phyloP scores from a whole-genome alignment of 2,113 vertebrate genomes.

The Cottus gobio region DNA sequence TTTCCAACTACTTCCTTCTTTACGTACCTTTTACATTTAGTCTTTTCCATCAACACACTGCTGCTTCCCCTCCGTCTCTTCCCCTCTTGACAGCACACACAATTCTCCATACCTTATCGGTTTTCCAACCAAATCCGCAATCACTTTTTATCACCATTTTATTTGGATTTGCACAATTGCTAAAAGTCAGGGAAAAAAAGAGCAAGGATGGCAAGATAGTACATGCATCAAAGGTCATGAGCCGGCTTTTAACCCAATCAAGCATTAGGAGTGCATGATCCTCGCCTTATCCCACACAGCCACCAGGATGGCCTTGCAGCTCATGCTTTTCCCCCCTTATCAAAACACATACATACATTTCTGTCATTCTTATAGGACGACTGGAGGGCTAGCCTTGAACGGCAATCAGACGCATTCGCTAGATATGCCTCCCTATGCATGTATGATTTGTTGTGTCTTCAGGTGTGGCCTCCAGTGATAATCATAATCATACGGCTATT shows the following conservation, averaged over 20 bases:
- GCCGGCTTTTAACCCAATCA: constrained; percentile 60
- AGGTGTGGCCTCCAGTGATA: constrained; percentile 73
- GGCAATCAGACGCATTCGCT: constrained; percentile 46
- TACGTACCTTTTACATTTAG: background rate
- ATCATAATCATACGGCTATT: constrained; percentile 69
- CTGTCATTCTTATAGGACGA: constrained; percentile 55
- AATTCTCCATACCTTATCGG: constrained; percentile 9
- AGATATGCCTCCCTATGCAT: constrained; percentile 65
- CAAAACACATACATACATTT: constrained; percentile 66
- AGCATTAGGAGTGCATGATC: constrained; percentile 40
- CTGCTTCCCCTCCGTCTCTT: background rate
- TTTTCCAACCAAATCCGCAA: constrained; percentile 24
- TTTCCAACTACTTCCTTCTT: constrained; percentile 6
- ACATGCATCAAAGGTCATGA: constrained; percentile 54
- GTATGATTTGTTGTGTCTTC: constrained; percentile 73
- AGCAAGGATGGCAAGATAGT: constrained; percentile 17
- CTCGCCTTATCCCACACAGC: constrained; percentile 55
- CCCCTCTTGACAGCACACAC: background rate
- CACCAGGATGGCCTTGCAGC: constrained; percentile 59
- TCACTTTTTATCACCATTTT: constrained; percentile 25
- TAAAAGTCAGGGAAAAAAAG: constrained; percentile 4
- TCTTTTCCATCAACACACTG: background rate
- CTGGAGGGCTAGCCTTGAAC: constrained; percentile 72
- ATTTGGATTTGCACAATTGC: constrained; percentile 33
- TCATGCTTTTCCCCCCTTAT: constrained; percentile 57